Base-by-base conservation (phyloP, 2,113 vertebrate species). In the Rhadina sibilatrix region DNA sequence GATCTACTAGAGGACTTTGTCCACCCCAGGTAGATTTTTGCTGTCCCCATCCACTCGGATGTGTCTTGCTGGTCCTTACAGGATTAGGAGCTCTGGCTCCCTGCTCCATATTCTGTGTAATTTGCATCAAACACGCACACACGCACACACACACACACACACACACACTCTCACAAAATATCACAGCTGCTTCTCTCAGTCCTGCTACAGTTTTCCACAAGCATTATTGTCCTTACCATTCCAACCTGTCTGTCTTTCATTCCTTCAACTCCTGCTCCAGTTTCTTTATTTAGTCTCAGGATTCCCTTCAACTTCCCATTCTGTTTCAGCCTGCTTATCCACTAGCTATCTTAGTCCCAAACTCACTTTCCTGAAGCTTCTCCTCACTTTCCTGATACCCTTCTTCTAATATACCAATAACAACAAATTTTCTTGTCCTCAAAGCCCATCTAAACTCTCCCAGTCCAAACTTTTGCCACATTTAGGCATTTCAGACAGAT, bases 101-200 rank as follows among this genome's bases (percentile, higher is more conserved):
- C 37, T 3, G 6, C n/a, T 76, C 15, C 37, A 61, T n/a, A 1
- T 37, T 77, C 53, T 27, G 22, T 57, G 38, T 60, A 78, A 64
- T 38, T 88, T 1, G 5, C 15, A 52, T 70, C 46, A 69, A 56
- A 50, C 3, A 65, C 57, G 72, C 4, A 25, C 19, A 13, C 1
- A 75, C 9, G 21, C 21, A 15, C 33, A 60, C 10, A 18, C 49
- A 69, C 4, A 28, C 17, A 20, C 4, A 61, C 37, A 76, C 5
- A 30, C 21, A 19, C 1, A 83, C 6, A 12, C 25, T 11, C 38
- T 82, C 9, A 16, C 2, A 21, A 12, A 15, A 0, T 3, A 44
- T 57, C 46, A 52, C 31, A 60, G 33, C 28, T 3, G 8, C 14
- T 89, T 87, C 35, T 68, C 40, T 44, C 23, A 75, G 15, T 54